These are phyloP conservation scores for Emmelina monodactyla DNA, from an alignment of 2,888 invertebrate genomes.

Conservation along the genomic window DNA sequence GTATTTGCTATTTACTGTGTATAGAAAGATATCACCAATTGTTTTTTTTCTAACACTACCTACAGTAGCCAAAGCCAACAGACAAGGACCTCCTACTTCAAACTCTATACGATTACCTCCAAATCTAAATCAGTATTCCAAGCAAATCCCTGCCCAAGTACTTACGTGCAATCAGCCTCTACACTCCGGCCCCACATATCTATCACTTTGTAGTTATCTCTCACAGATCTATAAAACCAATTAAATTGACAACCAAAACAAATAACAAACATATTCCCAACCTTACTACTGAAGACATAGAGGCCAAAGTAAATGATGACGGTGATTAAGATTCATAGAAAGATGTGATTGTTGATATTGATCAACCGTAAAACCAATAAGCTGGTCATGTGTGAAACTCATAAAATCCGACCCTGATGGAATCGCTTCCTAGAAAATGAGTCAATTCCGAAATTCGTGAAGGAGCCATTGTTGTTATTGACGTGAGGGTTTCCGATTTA, in stretches of 20 bases:
- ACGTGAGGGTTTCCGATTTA: no score
- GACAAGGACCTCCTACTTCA: no score
- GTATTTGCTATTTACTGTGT: no score
- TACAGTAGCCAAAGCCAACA: no score
- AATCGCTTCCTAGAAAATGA: conserved; percentile 29
- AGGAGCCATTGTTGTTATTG: conserved; percentile 21
- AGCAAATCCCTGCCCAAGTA: no score
- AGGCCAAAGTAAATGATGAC: conserved; percentile 6
- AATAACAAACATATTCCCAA: neutral
- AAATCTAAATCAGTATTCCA: no score
- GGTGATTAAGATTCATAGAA: conserved; percentile 4
- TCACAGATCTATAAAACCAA: conserved; percentile 15
- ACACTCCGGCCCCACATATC: conserved; percentile 32
- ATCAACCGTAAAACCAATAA: conserved; percentile 29
- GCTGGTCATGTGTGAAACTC: conserved; percentile 32
- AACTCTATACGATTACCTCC: conserved; percentile 1
- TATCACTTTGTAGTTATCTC: conserved; percentile 22
- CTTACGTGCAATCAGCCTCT: no score
- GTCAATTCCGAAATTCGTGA: conserved; percentile 2
- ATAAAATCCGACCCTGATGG: conserved; percentile 29
- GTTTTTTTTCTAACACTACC: no score
- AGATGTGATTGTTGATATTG: conserved; percentile 14
- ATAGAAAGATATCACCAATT: neutral
- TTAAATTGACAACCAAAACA: conserved; percentile 7
- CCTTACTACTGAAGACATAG: conserved; percentile 15